A percentile compares a stretch with the other conserved stretches of the same genome.
These are phyloP conservation scores for Acropternis orthonyx DNA, from an alignment of 2,797 vertebrate genomes.

Conservation along the genomic window DNA sequence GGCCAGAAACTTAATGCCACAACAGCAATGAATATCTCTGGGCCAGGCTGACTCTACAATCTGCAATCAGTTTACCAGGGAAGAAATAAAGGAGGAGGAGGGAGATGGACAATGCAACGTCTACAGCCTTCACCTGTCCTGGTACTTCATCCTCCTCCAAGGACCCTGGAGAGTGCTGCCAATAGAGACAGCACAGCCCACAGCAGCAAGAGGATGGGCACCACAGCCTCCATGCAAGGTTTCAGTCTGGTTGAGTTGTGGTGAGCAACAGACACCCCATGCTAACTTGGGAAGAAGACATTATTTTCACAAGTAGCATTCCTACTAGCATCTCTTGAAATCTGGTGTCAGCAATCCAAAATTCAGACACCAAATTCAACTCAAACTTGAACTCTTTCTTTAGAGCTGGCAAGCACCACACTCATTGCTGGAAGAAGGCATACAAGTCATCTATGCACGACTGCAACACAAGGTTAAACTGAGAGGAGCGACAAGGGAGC, in stretches of 20 bases:
- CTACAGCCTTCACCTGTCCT: neutral
- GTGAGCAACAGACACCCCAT: neutral
- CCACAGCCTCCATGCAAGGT: neutral
- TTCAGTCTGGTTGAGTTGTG: neutral
- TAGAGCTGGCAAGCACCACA: neutral
- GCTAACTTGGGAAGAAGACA: neutral
- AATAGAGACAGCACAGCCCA: neutral
- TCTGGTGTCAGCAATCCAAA: neutral
- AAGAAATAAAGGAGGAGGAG: neutral
- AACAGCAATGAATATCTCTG: neutral
- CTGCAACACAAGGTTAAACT: neutral
- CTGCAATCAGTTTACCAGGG: neutral
- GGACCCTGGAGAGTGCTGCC: neutral
- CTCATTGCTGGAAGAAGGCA: neutral
- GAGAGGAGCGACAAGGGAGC: neutral
- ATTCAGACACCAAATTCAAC: neutral
- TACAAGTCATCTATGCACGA: accelerated
- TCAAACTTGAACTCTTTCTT: neutral
- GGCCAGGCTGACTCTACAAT: neutral
- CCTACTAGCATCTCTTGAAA: neutral
- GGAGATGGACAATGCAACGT: neutral
- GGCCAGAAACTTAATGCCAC: neutral
- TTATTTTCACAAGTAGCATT: neutral
- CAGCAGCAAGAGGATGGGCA: neutral
- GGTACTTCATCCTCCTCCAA: neutral